Base-by-base conservation (phyloP, 2,888 invertebrate genomes). In the Abscondita cerata region DNA sequence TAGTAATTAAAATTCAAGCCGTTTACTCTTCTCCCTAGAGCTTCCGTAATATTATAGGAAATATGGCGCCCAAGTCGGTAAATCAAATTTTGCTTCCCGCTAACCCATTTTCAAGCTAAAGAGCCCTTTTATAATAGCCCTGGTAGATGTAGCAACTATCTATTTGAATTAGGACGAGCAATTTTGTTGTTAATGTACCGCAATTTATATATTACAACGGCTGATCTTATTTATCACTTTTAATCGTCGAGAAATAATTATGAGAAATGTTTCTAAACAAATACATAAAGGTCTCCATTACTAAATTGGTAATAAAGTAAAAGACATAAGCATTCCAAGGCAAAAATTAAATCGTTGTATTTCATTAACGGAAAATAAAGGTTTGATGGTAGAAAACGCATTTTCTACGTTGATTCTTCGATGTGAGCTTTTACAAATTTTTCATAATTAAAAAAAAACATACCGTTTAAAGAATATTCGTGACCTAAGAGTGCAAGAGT, bases 1-100 rank as follows among this genome's bases (percentile, higher is more conserved):
- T 74, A 73, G 74, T 78, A 78, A 78, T 78, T 78, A 78, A 78
- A 78, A 78, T 78, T 76, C 77, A 75, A 74, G 72, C 72, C 71
- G 70, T 64, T 65, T 64, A 53, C 59, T 51, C 68, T 68, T 47
- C 66, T 56, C 55, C 58, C 64, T 56, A 25, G 61, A 50, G 62
- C 57, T 66, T 67, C 61, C 68, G 63, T 51, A 62, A 72, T 70
- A 70, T 70, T 69, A 64, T 65, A 55, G 70, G 68, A 73, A 73
- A 74, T 75, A 75, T 75, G 73, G 72, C 70, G 70, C 71, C 69
- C 67, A 68, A 71, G 72, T 74, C 72, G 69, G 72, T 76, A 76
- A 77, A 77, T 77, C 76, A 77, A 75, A 76, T 76, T 75, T 76
- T 72, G 69, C 69, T 70, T 69, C 71, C 68, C 71, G 70, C 74